These are phyloP conservation scores for Hemiprocne comata DNA, from an alignment of 2,113 vertebrate species.

Conservation along the genomic window DNA sequence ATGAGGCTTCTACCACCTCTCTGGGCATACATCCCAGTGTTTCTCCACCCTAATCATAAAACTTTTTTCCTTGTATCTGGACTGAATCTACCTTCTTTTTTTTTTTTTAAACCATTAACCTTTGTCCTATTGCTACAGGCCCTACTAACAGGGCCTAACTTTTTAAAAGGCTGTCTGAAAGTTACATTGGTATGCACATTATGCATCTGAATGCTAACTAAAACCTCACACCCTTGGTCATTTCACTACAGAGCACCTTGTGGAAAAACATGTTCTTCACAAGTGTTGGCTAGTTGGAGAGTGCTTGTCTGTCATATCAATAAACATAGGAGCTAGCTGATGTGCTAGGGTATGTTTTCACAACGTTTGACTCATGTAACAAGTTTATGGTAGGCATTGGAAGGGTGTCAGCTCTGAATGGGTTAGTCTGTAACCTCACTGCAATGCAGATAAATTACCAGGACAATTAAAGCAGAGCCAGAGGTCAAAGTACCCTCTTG, in stretches of 20 bases:
- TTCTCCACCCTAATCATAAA: neutral
- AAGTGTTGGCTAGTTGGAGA: neutral
- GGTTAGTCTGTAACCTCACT: neutral
- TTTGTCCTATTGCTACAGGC: fast-evolving
- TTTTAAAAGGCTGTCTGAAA: neutral
- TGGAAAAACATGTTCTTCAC: neutral
- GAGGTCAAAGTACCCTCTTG: neutral
- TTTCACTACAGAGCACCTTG: neutral
- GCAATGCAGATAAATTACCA: neutral
- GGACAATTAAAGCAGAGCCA: neutral
- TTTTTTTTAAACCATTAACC: neutral
- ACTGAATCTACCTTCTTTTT: neutral
- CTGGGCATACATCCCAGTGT: neutral
- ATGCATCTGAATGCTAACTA: neutral
- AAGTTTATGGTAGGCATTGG: neutral
- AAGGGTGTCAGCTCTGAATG: no score
- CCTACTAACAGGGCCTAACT: neutral
- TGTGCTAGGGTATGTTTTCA: neutral
- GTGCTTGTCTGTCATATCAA: neutral
- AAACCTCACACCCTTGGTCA: neutral
- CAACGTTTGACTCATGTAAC: neutral
- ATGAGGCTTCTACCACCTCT: neutral
- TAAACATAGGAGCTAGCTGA: neutral
- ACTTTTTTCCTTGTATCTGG: neutral
- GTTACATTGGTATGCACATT: neutral